Conservation (phyloP, 2,888 invertebrate species). For the Lasioglossum villosulum region DNA sequence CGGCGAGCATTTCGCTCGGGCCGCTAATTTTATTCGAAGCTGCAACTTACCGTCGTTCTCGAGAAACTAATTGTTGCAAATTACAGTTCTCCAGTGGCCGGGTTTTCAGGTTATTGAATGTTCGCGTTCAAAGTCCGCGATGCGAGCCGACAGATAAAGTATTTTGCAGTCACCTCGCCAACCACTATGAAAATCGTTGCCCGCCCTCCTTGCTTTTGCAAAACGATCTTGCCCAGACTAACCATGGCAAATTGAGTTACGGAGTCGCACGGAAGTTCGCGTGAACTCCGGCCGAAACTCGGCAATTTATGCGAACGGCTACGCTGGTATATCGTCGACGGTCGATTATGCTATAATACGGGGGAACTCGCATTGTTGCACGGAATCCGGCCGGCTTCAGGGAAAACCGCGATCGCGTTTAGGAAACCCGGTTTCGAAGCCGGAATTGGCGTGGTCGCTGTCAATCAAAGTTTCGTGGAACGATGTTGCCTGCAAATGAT, state of each 20-base stretch:
- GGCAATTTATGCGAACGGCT: neutral
- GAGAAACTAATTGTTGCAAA: slow-evolving; percentile 19
- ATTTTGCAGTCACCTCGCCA: neutral
- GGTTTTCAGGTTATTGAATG: slow-evolving; percentile 4
- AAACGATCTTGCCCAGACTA: neutral
- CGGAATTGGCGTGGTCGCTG: slow-evolving; percentile 5
- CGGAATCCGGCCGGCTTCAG: neutral
- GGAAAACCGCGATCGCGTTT: slow-evolving; percentile 8
- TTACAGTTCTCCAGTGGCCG: neutral
- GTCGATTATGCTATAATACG: neutral
- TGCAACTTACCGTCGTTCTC: slow-evolving; percentile 2
- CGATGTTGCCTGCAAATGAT: neutral
- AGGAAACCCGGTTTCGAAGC: neutral
- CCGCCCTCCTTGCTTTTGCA: neutral
- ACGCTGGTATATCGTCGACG: neutral
- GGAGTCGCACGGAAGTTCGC: slow-evolving; percentile 1
- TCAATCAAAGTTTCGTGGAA: slow-evolving; percentile 11
- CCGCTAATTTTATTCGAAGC: slow-evolving; percentile 15
- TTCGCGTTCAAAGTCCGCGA: slow-evolving; percentile 4
- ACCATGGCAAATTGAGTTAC: neutral
- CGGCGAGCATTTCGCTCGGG: neutral
- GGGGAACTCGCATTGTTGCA: slow-evolving; percentile 8
- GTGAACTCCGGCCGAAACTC: neutral
- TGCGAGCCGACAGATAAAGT: slow-evolving; percentile 10
- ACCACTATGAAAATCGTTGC: neutral